Evolutionary conservation across 1,140 invertebrate genomes (phyloP).

Genomic region (Oreohelix idahoensis): DNA sequence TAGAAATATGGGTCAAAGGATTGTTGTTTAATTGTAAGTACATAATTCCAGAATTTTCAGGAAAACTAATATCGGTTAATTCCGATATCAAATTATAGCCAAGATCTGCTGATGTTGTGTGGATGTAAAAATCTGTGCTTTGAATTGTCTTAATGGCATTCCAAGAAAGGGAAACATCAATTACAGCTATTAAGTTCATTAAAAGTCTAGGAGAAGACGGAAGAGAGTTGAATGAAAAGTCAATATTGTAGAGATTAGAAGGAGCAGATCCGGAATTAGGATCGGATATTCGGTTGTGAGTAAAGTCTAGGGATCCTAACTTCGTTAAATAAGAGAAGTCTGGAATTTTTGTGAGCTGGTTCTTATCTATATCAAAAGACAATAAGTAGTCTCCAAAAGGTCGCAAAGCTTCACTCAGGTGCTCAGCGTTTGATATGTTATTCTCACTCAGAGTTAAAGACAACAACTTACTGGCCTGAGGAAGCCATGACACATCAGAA

Average conservation of each 20-base stretch:
- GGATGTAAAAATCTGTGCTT: not conserved
- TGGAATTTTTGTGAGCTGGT: not conserved
- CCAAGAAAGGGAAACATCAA: not conserved
- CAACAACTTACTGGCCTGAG: not conserved
- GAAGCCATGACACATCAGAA: not conserved
- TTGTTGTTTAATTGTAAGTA: not conserved
- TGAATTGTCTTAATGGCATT: not conserved
- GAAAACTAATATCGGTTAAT: not conserved
- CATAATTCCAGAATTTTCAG: not conserved
- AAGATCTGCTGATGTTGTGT: not conserved
- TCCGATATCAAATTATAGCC: not conserved
- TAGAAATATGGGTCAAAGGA: not conserved
- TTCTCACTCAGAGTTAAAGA: not conserved
- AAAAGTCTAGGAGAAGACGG: not conserved
- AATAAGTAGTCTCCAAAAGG: not conserved
- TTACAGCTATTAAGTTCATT: not conserved
- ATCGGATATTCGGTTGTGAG: not conserved
- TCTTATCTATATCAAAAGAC: not conserved
- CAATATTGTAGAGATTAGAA: not conserved
- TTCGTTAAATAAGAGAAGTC: not conserved
- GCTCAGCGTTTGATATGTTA: not conserved
- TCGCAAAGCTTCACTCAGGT: not conserved
- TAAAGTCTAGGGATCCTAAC: not conserved
- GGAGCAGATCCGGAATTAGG: not conserved
- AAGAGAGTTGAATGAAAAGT: not conserved